phyloP scores from a whole-genome alignment of 2,888 invertebrate genomes.

The Sturmia bella region DNA sequence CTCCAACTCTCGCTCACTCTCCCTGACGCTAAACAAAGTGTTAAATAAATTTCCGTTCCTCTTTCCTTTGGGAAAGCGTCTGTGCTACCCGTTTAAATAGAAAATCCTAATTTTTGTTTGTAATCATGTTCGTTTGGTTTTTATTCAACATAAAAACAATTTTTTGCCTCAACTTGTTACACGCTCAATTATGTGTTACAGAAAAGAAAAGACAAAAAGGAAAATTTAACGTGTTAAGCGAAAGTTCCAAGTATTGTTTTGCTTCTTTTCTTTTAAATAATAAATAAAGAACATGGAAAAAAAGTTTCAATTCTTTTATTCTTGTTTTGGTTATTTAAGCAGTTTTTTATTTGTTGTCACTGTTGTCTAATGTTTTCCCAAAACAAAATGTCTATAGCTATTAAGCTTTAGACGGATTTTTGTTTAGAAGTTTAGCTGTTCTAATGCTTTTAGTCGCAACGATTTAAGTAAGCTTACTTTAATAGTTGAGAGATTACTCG shows the following conservation, averaged over 20 bases:
- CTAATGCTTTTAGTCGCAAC: constrained; percentile 20
- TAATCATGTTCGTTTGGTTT: neutral
- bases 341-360: constrained; percentile 9
- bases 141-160: neutral
- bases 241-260: neutral
- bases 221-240: neutral
- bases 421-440: constrained; percentile 29
- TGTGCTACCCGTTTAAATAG: neutral
- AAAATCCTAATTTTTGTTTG: neutral
- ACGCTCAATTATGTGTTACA: constrained; percentile 55
- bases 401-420: neutral
- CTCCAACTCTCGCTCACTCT: neutral
- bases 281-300: neutral
- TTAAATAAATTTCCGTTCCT: too few relatives aligned
- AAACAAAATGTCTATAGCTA: constrained; percentile 14
- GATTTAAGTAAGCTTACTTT: constrained; percentile 46
- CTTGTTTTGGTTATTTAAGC: constrained; percentile 7
- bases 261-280: neutral
- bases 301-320: constrained; percentile 32
- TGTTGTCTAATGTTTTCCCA: constrained; percentile 7
- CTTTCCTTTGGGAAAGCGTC: neutral
- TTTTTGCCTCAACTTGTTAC: constrained; percentile 56
- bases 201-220: neutral
- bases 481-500: constrained; percentile 44
- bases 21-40: neutral